A percentile compares a stretch with the other conserved stretches of the same genome.
Conservation (phyloP, 2,888 invertebrate genomes). For the Scaptomyza caliginosa region DNA sequence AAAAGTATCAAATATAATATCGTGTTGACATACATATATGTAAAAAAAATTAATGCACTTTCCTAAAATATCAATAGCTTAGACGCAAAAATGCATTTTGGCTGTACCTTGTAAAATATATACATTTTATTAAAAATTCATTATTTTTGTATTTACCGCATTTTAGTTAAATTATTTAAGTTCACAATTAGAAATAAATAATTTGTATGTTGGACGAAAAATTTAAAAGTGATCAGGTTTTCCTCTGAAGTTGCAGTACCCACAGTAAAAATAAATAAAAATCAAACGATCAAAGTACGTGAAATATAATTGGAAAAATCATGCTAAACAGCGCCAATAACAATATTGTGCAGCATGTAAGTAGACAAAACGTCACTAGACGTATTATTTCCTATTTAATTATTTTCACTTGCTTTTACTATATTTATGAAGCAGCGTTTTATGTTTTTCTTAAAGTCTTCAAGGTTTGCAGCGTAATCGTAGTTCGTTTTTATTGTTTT, state of each 20-base stretch:
- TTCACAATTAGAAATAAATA: slow-evolving; percentile 11
- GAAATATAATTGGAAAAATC: slow-evolving; percentile 67
- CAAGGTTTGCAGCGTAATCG: background rate
- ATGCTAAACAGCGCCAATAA: slow-evolving; percentile 74
- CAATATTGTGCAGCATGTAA: slow-evolving; percentile 77
- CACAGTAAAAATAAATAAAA: slow-evolving; percentile 18
- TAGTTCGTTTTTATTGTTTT: background rate
- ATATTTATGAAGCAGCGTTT: slow-evolving; percentile 15
- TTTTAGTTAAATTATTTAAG: slow-evolving; percentile 12
- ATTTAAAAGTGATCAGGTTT: slow-evolving; percentile 11
- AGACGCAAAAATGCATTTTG: slow-evolving; percentile 24
- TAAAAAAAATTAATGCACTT: slow-evolving; percentile 17
- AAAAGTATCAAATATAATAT: background rate
- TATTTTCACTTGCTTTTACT: slow-evolving; percentile 21
- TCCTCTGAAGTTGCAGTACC: slow-evolving; percentile 24
- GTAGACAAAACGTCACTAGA: slow-evolving; percentile 59
- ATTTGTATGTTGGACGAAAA: slow-evolving; percentile 5
- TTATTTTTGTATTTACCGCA: slow-evolving; percentile 11
- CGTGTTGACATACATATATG: background rate
- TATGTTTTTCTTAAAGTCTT: too few relatives aligned
- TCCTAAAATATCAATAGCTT: slow-evolving; percentile 9
- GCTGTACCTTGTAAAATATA: slow-evolving; percentile 12
- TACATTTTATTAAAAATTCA: background rate
- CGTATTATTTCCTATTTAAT: too few relatives aligned
- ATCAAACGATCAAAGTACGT: slow-evolving; percentile 35